phyloP scores from a whole-genome alignment of 2,888 invertebrate genomes.

The Penaeus monodon region DNA sequence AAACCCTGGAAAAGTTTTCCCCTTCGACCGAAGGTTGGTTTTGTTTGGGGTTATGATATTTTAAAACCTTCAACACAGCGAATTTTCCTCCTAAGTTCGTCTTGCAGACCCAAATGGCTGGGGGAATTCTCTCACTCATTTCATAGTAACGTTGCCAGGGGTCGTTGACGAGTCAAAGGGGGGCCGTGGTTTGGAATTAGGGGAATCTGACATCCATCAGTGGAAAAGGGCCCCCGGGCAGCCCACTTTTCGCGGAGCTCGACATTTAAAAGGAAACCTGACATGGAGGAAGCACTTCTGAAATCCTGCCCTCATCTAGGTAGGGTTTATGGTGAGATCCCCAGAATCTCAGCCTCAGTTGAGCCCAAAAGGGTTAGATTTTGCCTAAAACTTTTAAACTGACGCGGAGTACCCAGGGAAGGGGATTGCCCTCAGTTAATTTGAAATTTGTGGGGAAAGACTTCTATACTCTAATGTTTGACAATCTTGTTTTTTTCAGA shows the following conservation, averaged over 20 bases:
- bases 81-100: slow-evolving; percentile 35
- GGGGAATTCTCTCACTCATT: slow-evolving; percentile 39
- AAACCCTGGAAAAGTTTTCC: slow-evolving; percentile 51
- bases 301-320: slow-evolving; percentile 24
- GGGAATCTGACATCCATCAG: slow-evolving; percentile 55
- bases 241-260: slow-evolving; percentile 49
- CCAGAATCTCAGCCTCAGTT: slow-evolving; percentile 44
- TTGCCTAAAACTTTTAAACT: slow-evolving; percentile 38
- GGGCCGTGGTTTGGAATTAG: slow-evolving; percentile 31
- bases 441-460: slow-evolving; percentile 38
- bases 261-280: slow-evolving; percentile 28
- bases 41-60: slow-evolving; percentile 13
- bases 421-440: slow-evolving; percentile 30
- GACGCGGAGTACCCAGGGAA: slow-evolving; percentile 35
- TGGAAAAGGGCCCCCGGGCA: slow-evolving; percentile 54
- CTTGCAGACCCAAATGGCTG: slow-evolving; percentile 34
- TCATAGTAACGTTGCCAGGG: slow-evolving; percentile 29
- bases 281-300: slow-evolving; percentile 41
- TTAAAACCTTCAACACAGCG: slow-evolving; percentile 20
- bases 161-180: slow-evolving; percentile 54
- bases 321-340: slow-evolving; percentile 49
- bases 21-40: slow-evolving; percentile 34
- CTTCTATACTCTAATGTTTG: slow-evolving; percentile 39
- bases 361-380: slow-evolving; percentile 35
- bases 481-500: slow-evolving; percentile 52